phyloP scores from a whole-genome alignment of 2,797 vertebrate species.

The Pipistrellus kuhlii region DNA sequence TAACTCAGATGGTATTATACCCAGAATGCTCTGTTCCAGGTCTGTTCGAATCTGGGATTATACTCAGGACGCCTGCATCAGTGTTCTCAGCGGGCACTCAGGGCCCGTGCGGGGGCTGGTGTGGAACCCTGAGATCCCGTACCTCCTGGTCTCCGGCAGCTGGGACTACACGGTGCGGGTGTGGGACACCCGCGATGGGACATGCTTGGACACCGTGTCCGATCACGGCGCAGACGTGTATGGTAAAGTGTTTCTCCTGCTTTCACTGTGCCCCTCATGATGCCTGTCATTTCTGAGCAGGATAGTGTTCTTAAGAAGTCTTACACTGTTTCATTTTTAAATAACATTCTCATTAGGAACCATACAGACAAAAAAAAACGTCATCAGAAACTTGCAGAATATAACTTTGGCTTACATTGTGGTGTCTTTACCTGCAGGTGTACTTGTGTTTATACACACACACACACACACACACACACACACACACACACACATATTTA shows the following conservation, averaged over 20 bases:
- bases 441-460: not conserved
- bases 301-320: not conserved
- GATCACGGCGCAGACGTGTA: conserved; percentile 99
- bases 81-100: conserved; percentile 94
- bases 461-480: no score
- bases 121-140: conserved; percentile 99
- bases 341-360: not conserved
- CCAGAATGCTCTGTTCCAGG: conserved; percentile 85
- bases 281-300: not conserved
- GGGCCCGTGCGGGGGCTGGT: conserved; percentile 96
- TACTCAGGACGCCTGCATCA: conserved; percentile 97
- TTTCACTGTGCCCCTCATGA: not conserved
- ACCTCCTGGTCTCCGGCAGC: conserved; percentile 95
- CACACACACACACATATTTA: no score
- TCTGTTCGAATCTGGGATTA: conserved; percentile 99
- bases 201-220: conserved; percentile 94
- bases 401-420: not conserved
- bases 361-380: not conserved
- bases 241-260: conserved; percentile 87
- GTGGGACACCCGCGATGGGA: conserved; percentile 97
- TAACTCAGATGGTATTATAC: not conserved
- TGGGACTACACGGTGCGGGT: conserved; percentile 98
- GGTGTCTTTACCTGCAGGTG: not conserved
- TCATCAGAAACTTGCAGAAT: not conserved
- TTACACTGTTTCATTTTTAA: not conserved